Conservation (phyloP, 2,888 invertebrate species). For the Meloe dianella region DNA sequence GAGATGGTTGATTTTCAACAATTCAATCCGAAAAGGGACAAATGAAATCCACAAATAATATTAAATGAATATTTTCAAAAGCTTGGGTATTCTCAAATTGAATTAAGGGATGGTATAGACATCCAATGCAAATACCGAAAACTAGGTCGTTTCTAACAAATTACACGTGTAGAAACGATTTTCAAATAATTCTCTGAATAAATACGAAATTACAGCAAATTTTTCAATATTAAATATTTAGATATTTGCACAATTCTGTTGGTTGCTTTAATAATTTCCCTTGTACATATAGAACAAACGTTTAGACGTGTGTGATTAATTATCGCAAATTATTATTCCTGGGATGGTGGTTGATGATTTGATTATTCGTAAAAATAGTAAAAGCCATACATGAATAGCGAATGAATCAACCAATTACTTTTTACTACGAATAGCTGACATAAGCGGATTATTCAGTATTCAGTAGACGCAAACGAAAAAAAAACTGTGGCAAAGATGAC, state of each 20-base stretch:
- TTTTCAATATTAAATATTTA: not conserved
- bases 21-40: constrained; percentile 13
- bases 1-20: not conserved
- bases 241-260: not conserved
- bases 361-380: not conserved
- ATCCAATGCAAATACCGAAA: constrained; percentile 1
- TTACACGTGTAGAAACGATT: too few species aligned
- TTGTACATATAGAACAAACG: too few species aligned
- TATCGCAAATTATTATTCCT: not conserved
- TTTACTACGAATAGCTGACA: not conserved
- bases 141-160: not conserved
- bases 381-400: not conserved
- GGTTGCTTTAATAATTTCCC: not conserved
- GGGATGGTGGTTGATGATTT: not conserved
- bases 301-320: too few species aligned
- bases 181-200: not conserved
- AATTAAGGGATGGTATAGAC: constrained; percentile 11
- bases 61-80: constrained; percentile 24
- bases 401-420: not conserved
- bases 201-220: not conserved
- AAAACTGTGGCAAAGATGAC: constrained; percentile 25
- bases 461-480: not conserved
- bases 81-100: constrained; percentile 9
- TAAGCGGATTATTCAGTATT: not conserved
- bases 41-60: constrained; percentile 23